Evolutionary conservation across 2,113 vertebrate species (phyloP), one percentile per base, ranked within the genome.

Genomic region (Rhinopomastus cyanomelas): DNA sequence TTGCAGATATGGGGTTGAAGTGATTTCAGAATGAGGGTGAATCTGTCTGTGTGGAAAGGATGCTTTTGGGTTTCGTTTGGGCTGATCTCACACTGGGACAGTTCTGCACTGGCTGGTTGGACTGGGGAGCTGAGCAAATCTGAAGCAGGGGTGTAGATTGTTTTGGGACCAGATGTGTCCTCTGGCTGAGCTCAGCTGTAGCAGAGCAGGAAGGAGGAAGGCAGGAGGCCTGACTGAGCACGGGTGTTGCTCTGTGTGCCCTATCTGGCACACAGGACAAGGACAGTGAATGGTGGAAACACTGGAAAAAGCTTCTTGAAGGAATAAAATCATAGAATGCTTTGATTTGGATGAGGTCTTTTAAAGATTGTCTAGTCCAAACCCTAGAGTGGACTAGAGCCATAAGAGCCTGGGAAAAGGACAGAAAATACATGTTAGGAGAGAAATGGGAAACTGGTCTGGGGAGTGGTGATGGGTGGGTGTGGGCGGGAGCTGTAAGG

Each of bases 31-130:
- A 81, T 7, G 13, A 56, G 44, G 44, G 53, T 75, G 37, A 72
- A 79, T 88, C 52, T 88, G 12, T 32, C 44, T 91, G 61, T 81
- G 72, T 92, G 84, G n/a, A 51, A 88, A 88, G 18, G 68, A 51
- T 83, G 72, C 64, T 81, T 20, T 56, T 2, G 8, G 49, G 34
- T 48, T 88, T 72, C 61, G 42, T 60, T 77, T 72, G 49, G 74
- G 66, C 68, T 90, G 56, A 13, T 68, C 21, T 61, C 1, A 5
- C 11, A 2, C 4, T 3, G 22, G 51, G 36, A 21, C 52, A 29
- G 73, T 42, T 86, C 65, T 86, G 61, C 29, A 18, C 52, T 3
- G 22, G 23, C 42, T 86, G 81, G 36, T 30, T 83, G 67, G 52
- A 21, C 34, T 81, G 44, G 69, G 48, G 56, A 93, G 18, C 30